A percentile compares a stretch with the other conserved stretches of the same genome.
Evolutionary conservation across 2,888 invertebrate species (phyloP).

Genomic region (Rotaria socialis): DNA sequence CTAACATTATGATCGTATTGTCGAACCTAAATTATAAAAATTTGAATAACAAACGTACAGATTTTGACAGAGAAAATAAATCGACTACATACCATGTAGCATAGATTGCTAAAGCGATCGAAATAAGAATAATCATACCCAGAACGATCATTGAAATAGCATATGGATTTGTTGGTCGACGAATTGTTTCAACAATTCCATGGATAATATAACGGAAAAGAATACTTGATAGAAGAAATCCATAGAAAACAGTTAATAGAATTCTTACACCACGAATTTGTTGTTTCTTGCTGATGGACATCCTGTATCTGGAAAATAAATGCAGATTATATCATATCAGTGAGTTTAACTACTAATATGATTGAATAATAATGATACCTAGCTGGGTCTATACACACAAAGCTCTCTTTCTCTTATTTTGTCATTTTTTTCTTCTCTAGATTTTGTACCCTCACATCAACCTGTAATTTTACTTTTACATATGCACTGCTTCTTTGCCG

Average conservation of each 20-base stretch:
- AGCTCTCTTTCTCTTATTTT: not conserved
- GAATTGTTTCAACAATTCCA: conserved; percentile 10
- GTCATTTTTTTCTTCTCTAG: not conserved
- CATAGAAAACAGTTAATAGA: conserved; percentile 30
- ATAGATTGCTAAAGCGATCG: not conserved
- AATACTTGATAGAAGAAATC: conserved; percentile 21
- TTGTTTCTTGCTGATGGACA: not conserved
- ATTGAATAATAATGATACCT: not conserved
- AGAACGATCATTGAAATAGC: not conserved
- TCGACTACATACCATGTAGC: not conserved
- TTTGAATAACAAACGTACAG: not conserved
- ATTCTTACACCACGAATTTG: conserved; percentile 14
- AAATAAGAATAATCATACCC: not conserved
- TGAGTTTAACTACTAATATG: not conserved
- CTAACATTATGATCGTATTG: not conserved
- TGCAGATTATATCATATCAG: not conserved
- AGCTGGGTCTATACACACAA: not conserved
- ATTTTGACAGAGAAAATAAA: not conserved
- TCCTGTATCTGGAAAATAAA: not conserved
- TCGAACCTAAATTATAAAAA: not conserved
- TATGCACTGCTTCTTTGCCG: not conserved
- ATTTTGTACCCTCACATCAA: no score
- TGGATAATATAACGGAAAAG: not conserved
- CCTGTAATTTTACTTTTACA: not conserved
- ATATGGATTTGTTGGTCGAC: conserved; percentile 26